Percentiles rank a stretch among this genome's conserved stretches.
These are phyloP conservation scores for Poecilobothrus nobilitatus DNA, from an alignment of 2,888 invertebrate species.

Conservation along the genomic window DNA sequence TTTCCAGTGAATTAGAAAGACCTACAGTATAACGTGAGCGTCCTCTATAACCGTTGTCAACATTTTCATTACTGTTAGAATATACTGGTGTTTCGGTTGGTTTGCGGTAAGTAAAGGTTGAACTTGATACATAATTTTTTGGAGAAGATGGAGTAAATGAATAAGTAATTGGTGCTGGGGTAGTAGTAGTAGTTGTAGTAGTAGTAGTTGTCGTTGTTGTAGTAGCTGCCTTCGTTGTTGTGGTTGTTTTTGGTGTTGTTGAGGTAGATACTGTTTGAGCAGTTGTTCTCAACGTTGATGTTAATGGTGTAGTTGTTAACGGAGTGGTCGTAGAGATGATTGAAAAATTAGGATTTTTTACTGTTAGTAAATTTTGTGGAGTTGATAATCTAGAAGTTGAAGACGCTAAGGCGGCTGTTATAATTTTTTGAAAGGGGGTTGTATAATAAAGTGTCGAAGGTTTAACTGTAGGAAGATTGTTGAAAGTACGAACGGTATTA, in stretches of 20 bases:
- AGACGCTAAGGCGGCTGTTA: neutral
- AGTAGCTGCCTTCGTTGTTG: slow-evolving; percentile 18
- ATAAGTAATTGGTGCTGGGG: slow-evolving; percentile 21
- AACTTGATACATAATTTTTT: slow-evolving; percentile 27
- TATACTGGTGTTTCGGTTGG: slow-evolving; percentile 16
- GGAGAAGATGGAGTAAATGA: slow-evolving; percentile 19
- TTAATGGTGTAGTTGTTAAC: slow-evolving; percentile 17
- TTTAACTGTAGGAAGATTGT: slow-evolving; percentile 31
- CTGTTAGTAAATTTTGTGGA: neutral
- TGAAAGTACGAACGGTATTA: slow-evolving; percentile 31
- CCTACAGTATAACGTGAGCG: slow-evolving; percentile 40
- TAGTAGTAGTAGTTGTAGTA: slow-evolving; percentile 22
- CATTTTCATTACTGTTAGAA: slow-evolving; percentile 12
- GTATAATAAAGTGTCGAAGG: neutral
- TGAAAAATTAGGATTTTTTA: slow-evolving; percentile 23
- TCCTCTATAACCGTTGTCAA: slow-evolving; percentile 32
- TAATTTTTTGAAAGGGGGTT: neutral
- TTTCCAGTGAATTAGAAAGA: slow-evolving; percentile 29
- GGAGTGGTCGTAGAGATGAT: slow-evolving; percentile 28
- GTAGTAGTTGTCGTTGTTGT: slow-evolving; percentile 21
- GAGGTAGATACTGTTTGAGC: slow-evolving; percentile 24
- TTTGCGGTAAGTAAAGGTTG: slow-evolving; percentile 17
- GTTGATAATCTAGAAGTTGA: neutral
- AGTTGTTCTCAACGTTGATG: slow-evolving; percentile 26
- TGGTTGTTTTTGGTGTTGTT: slow-evolving; percentile 18